Evolutionary conservation across 2,113 vertebrate species (phyloP).

Genomic region (Excalfactoria chinensis): DNA sequence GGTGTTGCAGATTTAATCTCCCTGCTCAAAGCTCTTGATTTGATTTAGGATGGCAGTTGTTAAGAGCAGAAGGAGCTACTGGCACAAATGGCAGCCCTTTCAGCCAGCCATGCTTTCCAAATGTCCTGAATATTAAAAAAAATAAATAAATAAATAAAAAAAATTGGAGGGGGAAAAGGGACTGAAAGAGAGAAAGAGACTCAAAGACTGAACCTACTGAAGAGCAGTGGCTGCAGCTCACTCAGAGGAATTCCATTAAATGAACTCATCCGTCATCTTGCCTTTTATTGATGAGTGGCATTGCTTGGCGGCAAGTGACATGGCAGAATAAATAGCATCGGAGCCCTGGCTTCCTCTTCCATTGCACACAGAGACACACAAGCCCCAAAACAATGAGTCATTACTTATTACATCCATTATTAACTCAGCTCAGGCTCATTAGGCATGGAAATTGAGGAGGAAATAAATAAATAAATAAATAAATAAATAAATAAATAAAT

Average conservation of each 20-base stretch:
- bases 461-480: no score
- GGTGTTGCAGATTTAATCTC: conserved; percentile 55
- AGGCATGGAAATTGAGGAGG: conserved; percentile 84
- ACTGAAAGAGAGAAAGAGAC: conserved; percentile 3
- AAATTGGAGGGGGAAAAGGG: neutral
- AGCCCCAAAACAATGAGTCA: conserved; percentile 86
- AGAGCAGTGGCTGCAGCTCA: conserved; percentile 74
- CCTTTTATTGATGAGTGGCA: conserved; percentile 89
- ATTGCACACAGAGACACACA: conserved; percentile 67
- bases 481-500: neutral
- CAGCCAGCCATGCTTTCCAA: conserved; percentile 74
- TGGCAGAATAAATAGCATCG: conserved; percentile 84
- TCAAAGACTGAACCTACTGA: conserved; percentile 63
- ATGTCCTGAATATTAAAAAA: conserved; percentile 70
- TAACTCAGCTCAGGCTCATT: conserved; percentile 89
- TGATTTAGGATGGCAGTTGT: conserved; percentile 81
- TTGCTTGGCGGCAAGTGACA: conserved; percentile 84
- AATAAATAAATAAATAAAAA: neutral
- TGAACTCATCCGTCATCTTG: conserved; percentile 88
- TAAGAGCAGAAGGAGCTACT: conserved; percentile 80
- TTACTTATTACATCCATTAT: conserved; percentile 90
- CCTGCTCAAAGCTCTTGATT: conserved; percentile 50
- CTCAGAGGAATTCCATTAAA: conserved; percentile 87
- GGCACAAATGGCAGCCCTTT: conserved; percentile 57
- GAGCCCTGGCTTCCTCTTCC: conserved; percentile 78